Conservation (phyloP, 2,797 vertebrate genomes). For the Hippopotamyrus pictus region DNA sequence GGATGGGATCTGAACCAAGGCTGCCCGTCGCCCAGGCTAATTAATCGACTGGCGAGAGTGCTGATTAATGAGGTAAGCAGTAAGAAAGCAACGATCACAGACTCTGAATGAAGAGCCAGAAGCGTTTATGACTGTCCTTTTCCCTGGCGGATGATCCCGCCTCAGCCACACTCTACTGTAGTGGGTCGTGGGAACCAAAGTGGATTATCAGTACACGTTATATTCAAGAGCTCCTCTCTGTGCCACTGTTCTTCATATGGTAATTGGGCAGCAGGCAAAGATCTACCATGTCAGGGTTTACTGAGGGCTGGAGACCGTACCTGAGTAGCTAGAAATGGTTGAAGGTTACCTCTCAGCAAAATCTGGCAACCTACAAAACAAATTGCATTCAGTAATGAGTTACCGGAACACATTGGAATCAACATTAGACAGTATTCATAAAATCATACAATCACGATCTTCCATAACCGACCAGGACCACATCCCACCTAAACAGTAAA, state of each 20-base stretch:
- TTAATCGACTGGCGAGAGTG: not conserved
- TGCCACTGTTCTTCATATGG: not conserved
- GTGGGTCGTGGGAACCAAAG: not conserved
- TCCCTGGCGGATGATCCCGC: not conserved
- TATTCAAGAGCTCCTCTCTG: not conserved
- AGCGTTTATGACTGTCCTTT: not conserved
- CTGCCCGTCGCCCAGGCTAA: not conserved
- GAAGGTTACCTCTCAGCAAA: not conserved
- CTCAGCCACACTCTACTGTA: not conserved
- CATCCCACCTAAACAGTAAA: not conserved
- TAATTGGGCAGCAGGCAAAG: not conserved
- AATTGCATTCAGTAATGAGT: not conserved
- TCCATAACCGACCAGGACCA: not conserved
- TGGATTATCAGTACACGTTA: not conserved
- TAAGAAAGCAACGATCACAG: not conserved
- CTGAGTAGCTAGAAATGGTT: not conserved
- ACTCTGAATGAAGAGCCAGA: not conserved
- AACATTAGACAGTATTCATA: not conserved
- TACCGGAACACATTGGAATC: not conserved
- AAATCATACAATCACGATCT: not conserved
- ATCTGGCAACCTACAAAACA: not conserved
- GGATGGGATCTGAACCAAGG: not conserved
- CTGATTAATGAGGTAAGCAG: conserved; percentile 9
- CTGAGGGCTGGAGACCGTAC: not conserved
- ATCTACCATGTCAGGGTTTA: not conserved